phyloP scores from a whole-genome alignment of 1,140 invertebrate genomes.

The Drosophila lacteicornis region DNA sequence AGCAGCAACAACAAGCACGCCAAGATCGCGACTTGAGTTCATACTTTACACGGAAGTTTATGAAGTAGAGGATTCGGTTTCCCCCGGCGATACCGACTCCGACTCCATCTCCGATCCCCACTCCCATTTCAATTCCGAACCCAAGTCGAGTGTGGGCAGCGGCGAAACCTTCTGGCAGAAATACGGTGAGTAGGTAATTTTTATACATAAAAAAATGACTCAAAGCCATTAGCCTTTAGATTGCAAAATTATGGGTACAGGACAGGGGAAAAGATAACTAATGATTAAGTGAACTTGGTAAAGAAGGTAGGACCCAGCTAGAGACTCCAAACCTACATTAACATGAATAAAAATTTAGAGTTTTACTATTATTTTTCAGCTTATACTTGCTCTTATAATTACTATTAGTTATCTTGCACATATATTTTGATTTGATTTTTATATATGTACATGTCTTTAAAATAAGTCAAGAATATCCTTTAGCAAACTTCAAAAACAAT shows the following conservation, averaged over 20 bases:
- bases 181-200: slow-evolving; percentile 75
- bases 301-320: neutral
- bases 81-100: slow-evolving; percentile 18
- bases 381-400: too few relatives aligned
- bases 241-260: slow-evolving; percentile 9
- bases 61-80: slow-evolving; percentile 56
- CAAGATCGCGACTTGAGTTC: slow-evolving; percentile 58
- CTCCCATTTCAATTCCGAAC: slow-evolving; percentile 21
- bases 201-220: neutral
- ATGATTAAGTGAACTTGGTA: neutral
- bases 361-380: neutral
- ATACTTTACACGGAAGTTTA: slow-evolving; percentile 74
- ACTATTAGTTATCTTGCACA: too few relatives aligned
- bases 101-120: neutral
- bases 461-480: neutral
- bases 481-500: too few relatives aligned
- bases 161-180: slow-evolving; percentile 71
- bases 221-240: slow-evolving; percentile 1
- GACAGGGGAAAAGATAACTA: neutral
- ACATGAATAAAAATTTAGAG: neutral
- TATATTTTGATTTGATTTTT: too few relatives aligned
- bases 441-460: neutral
- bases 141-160: slow-evolving; percentile 19
- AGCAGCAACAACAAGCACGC: slow-evolving; percentile 31
- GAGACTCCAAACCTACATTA: neutral